These are phyloP conservation scores for Trinorchestia longiramus DNA, from an alignment of 1,140 invertebrate genomes.

Conservation along the genomic window DNA sequence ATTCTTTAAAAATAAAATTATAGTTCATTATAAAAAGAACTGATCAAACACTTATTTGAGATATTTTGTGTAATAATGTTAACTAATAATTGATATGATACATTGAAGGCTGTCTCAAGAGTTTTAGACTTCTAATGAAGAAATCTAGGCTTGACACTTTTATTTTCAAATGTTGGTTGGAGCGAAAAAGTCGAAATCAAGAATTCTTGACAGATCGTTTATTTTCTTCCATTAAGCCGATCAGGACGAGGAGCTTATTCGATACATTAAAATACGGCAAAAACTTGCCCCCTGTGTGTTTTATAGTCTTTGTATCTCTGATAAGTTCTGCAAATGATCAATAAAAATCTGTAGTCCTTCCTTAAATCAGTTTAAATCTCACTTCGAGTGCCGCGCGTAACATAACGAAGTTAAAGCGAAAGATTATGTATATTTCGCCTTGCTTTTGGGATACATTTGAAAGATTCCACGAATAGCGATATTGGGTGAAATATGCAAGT, in stretches of 20 bases:
- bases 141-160: neutral
- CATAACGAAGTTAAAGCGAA: neutral
- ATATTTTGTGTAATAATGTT: neutral
- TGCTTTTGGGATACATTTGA: neutral
- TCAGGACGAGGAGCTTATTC: neutral
- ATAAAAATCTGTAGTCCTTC: neutral
- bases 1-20: no score
- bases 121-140: neutral
- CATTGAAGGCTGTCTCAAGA: neutral
- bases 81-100: neutral
- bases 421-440: neutral
- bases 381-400: neutral
- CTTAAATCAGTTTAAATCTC: slow-evolving; percentile 2
- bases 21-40: no score
- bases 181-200: neutral
- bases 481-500: neutral
- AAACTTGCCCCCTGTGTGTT: neutral
- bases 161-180: neutral
- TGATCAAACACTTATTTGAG: no score
- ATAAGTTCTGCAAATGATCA: neutral
- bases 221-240: neutral
- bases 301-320: neutral
- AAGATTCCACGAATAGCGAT: neutral
- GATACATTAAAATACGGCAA: neutral
- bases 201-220: neutral